Evolutionary conservation across 2,797 vertebrate species (phyloP), one percentile per base, ranked within the genome.

Genomic region (Clarias platycephalus): DNA sequence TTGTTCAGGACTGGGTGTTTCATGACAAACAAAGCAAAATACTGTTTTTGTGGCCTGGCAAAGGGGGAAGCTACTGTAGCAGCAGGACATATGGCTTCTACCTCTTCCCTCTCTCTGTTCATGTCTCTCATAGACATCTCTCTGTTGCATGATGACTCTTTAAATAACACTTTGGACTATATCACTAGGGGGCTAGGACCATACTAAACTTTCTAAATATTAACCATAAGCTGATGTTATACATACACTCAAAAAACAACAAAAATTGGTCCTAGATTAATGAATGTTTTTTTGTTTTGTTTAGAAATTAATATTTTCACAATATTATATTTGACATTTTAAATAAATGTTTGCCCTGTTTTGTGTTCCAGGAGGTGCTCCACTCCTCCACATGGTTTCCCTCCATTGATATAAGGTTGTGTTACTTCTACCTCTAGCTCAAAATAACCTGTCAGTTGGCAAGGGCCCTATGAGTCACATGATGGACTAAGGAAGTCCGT

Each of bases 1-100:
- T 60, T 77, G 20, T 77, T 60, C 37, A 77, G 31, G 57, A 37
- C 20, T 37, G 26, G 55, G 75, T 60, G 55, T 77, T 55, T 77
- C 22, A 6, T 60, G 55, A 60, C 20, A 37, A 77, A 60, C 55
- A 77, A 76, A 75, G 26, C 53, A 2, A 76, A 8, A 10, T 76
- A 76, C 31, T 7, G 10, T 78, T 78, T 62, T 57, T n/a, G 9
- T 78, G n/a, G 24, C 24, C 24, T 72, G 26, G n/a, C n/a, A n/a
- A 55, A 20, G 49, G 34, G 15, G 71, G n/a, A 74, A 74, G 75
- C 12, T 24, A n/a, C n/a, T n/a, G n/a, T n/a, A 37, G 75, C 75
- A 77, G 75, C 75, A 78, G 57, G 75, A 34, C 28, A 34, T 58
- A n/a, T 4, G 34, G 22, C 75, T 62, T 78, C 37, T 40, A 40